Evolutionary conservation across 2,113 vertebrate species (phyloP), one percentile per base, ranked within the genome.

Genomic region (Pan paniscus): DNA sequence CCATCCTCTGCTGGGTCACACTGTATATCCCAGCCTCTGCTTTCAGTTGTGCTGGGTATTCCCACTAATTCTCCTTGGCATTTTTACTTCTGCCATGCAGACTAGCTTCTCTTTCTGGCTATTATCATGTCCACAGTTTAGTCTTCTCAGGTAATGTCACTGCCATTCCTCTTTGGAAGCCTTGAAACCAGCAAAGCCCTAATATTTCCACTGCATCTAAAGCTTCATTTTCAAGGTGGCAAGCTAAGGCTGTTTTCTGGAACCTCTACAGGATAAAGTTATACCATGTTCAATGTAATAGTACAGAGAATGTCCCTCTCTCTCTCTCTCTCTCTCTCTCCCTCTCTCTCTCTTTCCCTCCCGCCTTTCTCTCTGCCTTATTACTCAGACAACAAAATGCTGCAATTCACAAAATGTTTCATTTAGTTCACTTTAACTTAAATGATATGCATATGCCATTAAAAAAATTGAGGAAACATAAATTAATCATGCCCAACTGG

Each of bases 391-490:
- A 61, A 85, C 11, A 48, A 81, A 89, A 64, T 38, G 52, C 61
- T 50, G 9, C 46, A 32, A 9, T 61, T 61, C 30, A 23, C 13
- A 59, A 72, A 40, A 38, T 32, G 13, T 30, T 73, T 88, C 22
- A 89, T 52, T 82, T 78, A 55, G 8, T 57, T 94, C 14, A 38
- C 38, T 87, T 72, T 52, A 93, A 79, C 20, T 61, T 48, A 78
- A 72, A 50, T 86, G n/a, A 52, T 67, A 79, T 25, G 2, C 5
- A 8, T 61, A 35, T 25, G 8, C 11, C 25, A 82, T 46, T 84
- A 90, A 85, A 67, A 94, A 67, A 67, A 94, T 79, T 73, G 50
- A n/a, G 73, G 73, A 46, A 8, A 2, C 22, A n/a, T 25, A 85
- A 46, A 40, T 48, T 35, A 82, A 40, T 57, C 18, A 96, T 57